A percentile compares a stretch with the other conserved stretches of the same genome.
phyloP scores from a whole-genome alignment of 2,888 invertebrate genomes.

The Orthosia gothica region DNA sequence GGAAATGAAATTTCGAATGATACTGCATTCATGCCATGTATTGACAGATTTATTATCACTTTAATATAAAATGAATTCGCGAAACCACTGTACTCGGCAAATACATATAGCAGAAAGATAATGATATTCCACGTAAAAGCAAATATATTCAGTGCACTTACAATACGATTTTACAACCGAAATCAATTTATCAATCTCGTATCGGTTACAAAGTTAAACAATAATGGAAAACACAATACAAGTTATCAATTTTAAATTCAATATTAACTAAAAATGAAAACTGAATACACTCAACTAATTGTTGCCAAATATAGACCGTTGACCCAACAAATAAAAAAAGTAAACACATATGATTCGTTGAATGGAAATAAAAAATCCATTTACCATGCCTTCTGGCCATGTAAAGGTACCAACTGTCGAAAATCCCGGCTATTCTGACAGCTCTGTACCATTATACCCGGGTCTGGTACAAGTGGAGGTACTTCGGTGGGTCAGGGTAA shows the following conservation, averaged over 20 bases:
- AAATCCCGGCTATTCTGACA: constrained; percentile 67
- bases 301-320: constrained; percentile 47
- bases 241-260: constrained; percentile 38
- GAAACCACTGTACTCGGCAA: constrained; percentile 1
- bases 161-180: constrained; percentile 16
- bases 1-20: constrained; percentile 16
- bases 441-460: constrained; percentile 60
- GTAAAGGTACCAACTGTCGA: constrained; percentile 72
- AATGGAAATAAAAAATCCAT: constrained; percentile 79
- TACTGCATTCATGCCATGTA: background rate
- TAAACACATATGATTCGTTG: constrained; percentile 75
- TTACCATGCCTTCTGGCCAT: constrained; percentile 75
- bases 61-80: constrained; percentile 8
- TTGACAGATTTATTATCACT: background rate
- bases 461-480: constrained; percentile 43
- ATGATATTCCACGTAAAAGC: constrained; percentile 2
- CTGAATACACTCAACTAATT: constrained; percentile 46
- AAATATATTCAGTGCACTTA: constrained; percentile 13
- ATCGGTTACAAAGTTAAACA: constrained; percentile 5
- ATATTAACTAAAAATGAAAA: constrained; percentile 48
- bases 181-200: constrained; percentile 18
- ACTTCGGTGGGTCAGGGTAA: constrained; percentile 55
- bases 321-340: constrained; percentile 68
- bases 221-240: constrained; percentile 14
- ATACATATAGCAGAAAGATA: constrained; percentile 8